phyloP scores from a whole-genome alignment of 2,888 invertebrate species.

The Seira ritae region DNA sequence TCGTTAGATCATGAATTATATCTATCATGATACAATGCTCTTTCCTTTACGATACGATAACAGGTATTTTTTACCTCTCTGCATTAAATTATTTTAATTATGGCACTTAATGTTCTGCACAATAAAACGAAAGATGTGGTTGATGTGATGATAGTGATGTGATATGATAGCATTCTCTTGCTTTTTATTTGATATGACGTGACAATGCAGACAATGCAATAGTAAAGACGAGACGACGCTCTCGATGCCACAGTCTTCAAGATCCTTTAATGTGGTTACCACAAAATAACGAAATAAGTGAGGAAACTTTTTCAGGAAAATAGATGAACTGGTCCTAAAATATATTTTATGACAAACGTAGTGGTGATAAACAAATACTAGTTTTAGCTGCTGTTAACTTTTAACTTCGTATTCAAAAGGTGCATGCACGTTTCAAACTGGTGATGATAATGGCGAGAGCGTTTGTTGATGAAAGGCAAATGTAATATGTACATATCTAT shows the following conservation, averaged over 20 bases:
- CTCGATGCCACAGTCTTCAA: neutral
- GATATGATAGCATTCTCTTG: too few species aligned
- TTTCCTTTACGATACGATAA: neutral
- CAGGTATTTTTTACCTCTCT: slow-evolving; percentile 11
- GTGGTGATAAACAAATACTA: too few species aligned
- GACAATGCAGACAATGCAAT: neutral
- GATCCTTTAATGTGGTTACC: slow-evolving; percentile 33
- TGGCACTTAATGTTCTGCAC: slow-evolving; percentile 8
- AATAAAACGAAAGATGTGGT: neutral
- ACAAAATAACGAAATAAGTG: neutral
- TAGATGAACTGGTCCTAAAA: slow-evolving; percentile 31
- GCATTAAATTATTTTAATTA: slow-evolving; percentile 22
- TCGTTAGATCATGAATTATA: too few species aligned
- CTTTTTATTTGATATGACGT: neutral
- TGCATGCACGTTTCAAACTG: too few species aligned
- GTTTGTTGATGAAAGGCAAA: too few species aligned
- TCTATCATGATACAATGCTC: neutral
- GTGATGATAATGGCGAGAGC: too few species aligned
- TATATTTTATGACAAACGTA: neutral
- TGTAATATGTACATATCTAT: too few species aligned
- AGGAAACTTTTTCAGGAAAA: slow-evolving; percentile 10
- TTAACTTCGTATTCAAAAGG: too few species aligned
- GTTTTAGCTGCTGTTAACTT: too few species aligned
- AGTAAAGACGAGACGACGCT: neutral
- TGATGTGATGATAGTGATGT: neutral